A percentile compares a stretch with the other conserved stretches of the same genome.
phyloP scores from a whole-genome alignment of 2,797 vertebrate genomes.

The Oryzias dopingdopingensis region DNA sequence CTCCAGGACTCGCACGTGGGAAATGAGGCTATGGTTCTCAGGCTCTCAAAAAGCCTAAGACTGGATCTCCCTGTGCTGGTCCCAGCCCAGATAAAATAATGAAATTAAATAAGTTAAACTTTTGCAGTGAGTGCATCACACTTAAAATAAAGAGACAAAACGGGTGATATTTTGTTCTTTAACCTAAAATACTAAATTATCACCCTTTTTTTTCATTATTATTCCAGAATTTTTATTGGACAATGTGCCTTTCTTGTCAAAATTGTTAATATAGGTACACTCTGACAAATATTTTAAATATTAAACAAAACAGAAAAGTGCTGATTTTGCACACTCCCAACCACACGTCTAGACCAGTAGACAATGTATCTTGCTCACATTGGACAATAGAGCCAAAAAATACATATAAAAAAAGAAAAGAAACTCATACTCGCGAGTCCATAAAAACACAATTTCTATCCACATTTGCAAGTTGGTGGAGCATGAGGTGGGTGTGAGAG shows the following conservation, averaged over 20 bases:
- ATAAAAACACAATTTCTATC: conserved; percentile 61
- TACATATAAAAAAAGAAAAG: background rate
- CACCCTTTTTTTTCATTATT: too few relatives aligned
- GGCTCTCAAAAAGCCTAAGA: too few relatives aligned
- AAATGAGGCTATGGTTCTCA: too few relatives aligned
- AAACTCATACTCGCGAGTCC: conserved; percentile 53
- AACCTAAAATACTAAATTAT: background rate
- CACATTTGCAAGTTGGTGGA: conserved; percentile 57
- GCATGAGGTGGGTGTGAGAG: conserved; percentile 52
- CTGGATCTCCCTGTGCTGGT: too few relatives aligned
- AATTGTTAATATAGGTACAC: too few relatives aligned
- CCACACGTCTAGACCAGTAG: background rate
- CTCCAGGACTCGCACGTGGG: too few relatives aligned
- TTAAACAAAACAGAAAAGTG: too few relatives aligned
- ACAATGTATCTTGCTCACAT: conserved; percentile 6
- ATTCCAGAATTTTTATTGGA: too few relatives aligned
- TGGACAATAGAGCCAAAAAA: conserved; percentile 18
- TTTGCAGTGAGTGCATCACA: background rate
- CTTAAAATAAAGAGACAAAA: background rate
- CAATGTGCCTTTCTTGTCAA: too few relatives aligned
- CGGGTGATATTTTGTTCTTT: too few relatives aligned
- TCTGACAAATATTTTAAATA: too few relatives aligned
- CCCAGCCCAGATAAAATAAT: too few relatives aligned
- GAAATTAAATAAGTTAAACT: background rate
- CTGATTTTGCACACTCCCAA: background rate